A percentile compares a stretch with the other conserved stretches of the same genome.
These are phyloP conservation scores for Euleptes europaea DNA, from an alignment of 2,113 vertebrate species.

Conservation along the genomic window DNA sequence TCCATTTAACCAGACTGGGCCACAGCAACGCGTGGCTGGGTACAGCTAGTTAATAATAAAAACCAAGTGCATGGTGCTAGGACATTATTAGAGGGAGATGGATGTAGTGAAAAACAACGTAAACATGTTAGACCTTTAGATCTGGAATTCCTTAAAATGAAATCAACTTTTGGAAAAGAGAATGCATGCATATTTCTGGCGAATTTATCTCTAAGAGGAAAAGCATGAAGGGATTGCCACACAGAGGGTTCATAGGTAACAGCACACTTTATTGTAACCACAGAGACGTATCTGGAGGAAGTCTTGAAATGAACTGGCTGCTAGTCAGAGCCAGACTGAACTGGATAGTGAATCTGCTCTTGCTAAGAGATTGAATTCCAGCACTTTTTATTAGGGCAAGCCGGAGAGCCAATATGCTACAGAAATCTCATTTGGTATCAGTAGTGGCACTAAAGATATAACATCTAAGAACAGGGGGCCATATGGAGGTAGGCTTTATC, in stretches of 20 bases:
- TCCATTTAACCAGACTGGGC: too few relatives aligned
- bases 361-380: too few relatives aligned
- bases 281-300: not conserved
- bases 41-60: too few relatives aligned
- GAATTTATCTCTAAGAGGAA: not conserved
- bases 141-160: not conserved
- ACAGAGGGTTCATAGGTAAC: not conserved
- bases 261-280: too few relatives aligned
- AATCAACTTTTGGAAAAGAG: not conserved
- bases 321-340: too few relatives aligned
- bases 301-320: not conserved
- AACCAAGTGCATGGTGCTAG: not conserved
- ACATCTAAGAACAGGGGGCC: too few relatives aligned
- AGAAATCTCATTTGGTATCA: too few relatives aligned
- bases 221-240: not conserved
- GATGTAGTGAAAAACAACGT: not conserved
- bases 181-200: not conserved
- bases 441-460: too few relatives aligned
- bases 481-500: too few relatives aligned
- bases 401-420: not conserved
- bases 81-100: not conserved
- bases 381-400: too few relatives aligned
- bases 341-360: too few relatives aligned
- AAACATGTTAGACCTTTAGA: not conserved
- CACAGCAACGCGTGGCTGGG: too few relatives aligned